These are phyloP conservation scores for Hiodon tergisus DNA, from an alignment of 2,113 vertebrate species.

Conservation along the genomic window DNA sequence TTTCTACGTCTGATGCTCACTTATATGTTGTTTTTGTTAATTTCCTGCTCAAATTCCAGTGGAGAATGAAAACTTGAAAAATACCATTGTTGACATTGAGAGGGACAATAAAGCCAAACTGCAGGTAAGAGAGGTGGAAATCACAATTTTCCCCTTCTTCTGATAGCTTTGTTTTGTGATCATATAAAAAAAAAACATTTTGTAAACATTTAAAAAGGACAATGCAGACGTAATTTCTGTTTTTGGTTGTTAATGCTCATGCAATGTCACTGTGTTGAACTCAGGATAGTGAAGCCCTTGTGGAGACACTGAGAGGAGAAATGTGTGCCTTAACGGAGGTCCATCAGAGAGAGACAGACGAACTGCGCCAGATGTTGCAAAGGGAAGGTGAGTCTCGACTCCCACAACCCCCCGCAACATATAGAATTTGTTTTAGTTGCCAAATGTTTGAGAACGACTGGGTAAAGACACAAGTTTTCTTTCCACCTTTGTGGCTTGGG, in stretches of 20 bases:
- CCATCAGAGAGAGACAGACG: slow-evolving; percentile 56
- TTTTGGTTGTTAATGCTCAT: not conserved
- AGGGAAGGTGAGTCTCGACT: slow-evolving; percentile 40
- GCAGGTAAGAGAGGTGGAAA: slow-evolving; percentile 40
- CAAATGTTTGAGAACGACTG: not conserved
- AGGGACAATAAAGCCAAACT: slow-evolving; percentile 36
- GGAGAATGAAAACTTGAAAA: slow-evolving; percentile 55
- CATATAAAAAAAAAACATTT: too few relatives aligned
- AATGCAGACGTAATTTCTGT: not conserved
- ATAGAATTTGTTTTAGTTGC: not conserved
- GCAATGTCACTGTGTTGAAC: not conserved
- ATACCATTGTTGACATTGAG: slow-evolving; percentile 34
- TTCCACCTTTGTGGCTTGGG: too few relatives aligned
- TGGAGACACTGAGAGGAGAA: slow-evolving; percentile 41
- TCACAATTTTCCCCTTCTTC: not conserved
- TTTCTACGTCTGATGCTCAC: not conserved
- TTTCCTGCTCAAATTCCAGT: slow-evolving; percentile 37
- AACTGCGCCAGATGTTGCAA: slow-evolving; percentile 27
- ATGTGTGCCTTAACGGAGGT: slow-evolving; percentile 37
- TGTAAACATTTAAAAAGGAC: not conserved
- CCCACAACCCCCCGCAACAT: not conserved
- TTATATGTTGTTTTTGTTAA: not conserved
- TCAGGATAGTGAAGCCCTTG: slow-evolving; percentile 42
- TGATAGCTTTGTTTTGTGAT: not conserved
- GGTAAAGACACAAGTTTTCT: not conserved